Base-by-base conservation (phyloP, 2,113 vertebrate genomes). In the Bathybates hornii region DNA sequence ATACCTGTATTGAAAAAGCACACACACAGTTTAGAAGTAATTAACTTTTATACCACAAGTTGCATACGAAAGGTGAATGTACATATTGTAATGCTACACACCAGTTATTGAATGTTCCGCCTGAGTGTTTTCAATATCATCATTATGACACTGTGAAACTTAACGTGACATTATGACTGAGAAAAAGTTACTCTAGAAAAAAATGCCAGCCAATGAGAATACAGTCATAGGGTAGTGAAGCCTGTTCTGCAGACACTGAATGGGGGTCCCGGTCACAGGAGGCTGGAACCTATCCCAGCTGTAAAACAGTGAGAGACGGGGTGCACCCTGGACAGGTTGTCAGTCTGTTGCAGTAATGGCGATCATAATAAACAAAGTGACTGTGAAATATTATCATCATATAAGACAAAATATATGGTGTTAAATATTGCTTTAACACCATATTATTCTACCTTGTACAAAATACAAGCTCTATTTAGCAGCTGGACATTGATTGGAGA, bases 281-380 rank as follows among this genome's bases (percentile, higher is more conserved):
- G 14, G 68, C 41, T 11, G 66, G 36, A 71, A 2, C 12, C 66
- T 1, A 71, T 24, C 63, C 36, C 34, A 41, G 66, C 7, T 71
- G 12, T 71, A 16, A 43, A 14, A 24, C 11, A 24, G 38, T 71
- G 0, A 71, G 38, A 45, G 66, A 50, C 1, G 0, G 43, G 24
- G 4, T 19, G 16, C 14, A 27, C 41, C 9, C 68, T 48, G 41
- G 41, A 27, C 41, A 76, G 71, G 2, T 34, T 34, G 1, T 61
- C 71, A 10, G 71, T 50, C 6, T 19, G 27, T 19, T 48, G 16
- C 43, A 50, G 24, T 50, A 0, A 50, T 76, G 1, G 43, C 4
- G 1, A 19, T 12, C 24, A 19, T n/a, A 12, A 50, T 78, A 17
- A 32, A 32, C 9, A 78, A 41, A 63, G 9, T 34, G 59, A 63